A percentile compares a stretch with the other conserved stretches of the same genome.
These are phyloP conservation scores for Sebastes itinus DNA, from an alignment of 2,797 vertebrate genomes.

Conservation along the genomic window DNA sequence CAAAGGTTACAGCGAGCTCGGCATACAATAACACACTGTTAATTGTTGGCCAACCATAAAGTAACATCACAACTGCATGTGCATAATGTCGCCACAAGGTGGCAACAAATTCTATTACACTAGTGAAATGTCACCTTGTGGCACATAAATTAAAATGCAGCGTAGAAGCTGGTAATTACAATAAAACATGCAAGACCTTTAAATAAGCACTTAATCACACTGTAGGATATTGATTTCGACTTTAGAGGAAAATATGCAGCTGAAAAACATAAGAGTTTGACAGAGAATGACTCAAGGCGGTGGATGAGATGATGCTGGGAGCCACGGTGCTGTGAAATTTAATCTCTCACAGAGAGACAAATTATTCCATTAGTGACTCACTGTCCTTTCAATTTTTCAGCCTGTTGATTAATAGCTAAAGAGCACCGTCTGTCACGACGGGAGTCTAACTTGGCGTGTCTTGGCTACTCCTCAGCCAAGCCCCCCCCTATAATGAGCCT, in stretches of 20 bases:
- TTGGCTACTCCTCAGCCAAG: conserved; percentile 41
- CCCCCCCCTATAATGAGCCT: conserved; percentile 43
- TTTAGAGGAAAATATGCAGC: background rate
- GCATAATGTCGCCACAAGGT: too few relatives aligned
- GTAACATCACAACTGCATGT: too few relatives aligned
- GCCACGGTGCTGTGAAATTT: conserved; percentile 33
- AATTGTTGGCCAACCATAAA: too few relatives aligned
- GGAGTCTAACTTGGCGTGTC: conserved; percentile 58
- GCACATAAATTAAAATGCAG: background rate
- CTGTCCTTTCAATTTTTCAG: conserved; percentile 68
- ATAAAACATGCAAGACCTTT: background rate
- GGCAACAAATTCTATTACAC: too few relatives aligned
- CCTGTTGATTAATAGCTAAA: conserved; percentile 73
- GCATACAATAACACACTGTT: too few relatives aligned
- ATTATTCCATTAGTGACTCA: conserved; percentile 64
- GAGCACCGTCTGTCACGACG: conserved; percentile 63
- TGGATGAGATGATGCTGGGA: conserved; percentile 27
- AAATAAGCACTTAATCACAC: background rate
- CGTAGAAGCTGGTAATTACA: background rate
- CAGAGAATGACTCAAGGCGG: conserved; percentile 4
- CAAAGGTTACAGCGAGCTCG: too few relatives aligned
- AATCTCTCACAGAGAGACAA: conserved; percentile 67
- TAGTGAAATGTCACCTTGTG: background rate
- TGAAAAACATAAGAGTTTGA: conserved; percentile 15
- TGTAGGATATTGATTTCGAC: background rate